Evolutionary conservation across 2,888 invertebrate species (phyloP), one percentile per base, ranked within the genome.

Genomic region (Notodonta dromedarius): DNA sequence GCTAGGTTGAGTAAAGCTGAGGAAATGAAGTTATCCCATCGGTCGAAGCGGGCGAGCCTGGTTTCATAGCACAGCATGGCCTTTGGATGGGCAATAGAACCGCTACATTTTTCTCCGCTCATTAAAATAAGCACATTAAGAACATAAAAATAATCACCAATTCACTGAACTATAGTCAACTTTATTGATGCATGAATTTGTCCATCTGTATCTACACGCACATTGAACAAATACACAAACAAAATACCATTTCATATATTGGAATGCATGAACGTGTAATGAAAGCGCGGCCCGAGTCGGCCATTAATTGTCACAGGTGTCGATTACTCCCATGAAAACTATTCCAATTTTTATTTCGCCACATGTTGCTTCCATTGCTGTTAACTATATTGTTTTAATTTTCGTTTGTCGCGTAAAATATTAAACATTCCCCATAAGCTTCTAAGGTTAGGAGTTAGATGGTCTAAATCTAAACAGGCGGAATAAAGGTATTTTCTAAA

Each of bases 251-350:
- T 51, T 57, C 57, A 42, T 57, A 52, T 59, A 67, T 64, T 61
- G 61, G 62, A 58, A 63, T 56, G 63, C 61, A 61, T 59, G 58
- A 59, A 57, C 65, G 69, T 69, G 79, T 84, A 87, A 85, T 86
- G 84, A 84, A 85, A 86, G 79, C 83, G 78, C 69, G 72, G 70
- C 60, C 71, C 69, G 73, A 71, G 67, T 71, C 66, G 63, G 66
- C 81, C 82, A 87, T 89, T 89, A 88, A 89, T 89, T 85, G 89
- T 86, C 82, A 59, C 88, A 87, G 89, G 89, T 89, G 88, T 84
- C 84, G 88, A 88, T 88, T 87, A 86, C 84, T 79, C 67, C 60
- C 66, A 63, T 80, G 76, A 74, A 73, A 74, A 78, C 76, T 77
- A 76, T 79, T 79, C 76, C 74, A 80, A 79, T 82, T 78, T 76